phyloP scores from a whole-genome alignment of 2,113 vertebrate species.

The Urocolius indicus region DNA sequence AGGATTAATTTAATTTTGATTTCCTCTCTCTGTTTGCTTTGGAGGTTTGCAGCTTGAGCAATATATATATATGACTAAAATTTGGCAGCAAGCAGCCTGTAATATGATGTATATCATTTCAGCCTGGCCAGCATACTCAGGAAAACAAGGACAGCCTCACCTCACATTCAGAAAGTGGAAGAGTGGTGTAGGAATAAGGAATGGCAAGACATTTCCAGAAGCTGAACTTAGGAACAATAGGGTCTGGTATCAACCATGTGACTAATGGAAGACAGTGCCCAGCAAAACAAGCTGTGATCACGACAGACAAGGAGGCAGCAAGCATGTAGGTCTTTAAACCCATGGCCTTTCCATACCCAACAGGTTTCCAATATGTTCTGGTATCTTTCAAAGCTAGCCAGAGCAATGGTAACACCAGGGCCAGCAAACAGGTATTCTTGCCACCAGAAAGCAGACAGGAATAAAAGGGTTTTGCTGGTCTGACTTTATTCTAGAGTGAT shows the following conservation, averaged over 20 bases:
- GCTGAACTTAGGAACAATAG: neutral
- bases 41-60: slow-evolving; percentile 60
- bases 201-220: neutral
- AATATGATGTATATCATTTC: slow-evolving; percentile 58
- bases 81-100: slow-evolving; percentile 54
- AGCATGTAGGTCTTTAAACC: neutral
- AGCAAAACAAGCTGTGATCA: neutral
- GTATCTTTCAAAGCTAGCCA: neutral
- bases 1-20: slow-evolving; percentile 78
- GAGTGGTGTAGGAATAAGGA: neutral
- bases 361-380: neutral
- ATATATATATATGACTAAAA: slow-evolving; percentile 34
- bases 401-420: neutral
- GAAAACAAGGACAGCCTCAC: slow-evolving; percentile 40
- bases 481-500: neutral
- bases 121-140: neutral
- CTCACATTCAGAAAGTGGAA: slow-evolving; percentile 9
- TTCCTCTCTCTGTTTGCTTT: slow-evolving; percentile 75
- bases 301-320: neutral
- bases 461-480: neutral
- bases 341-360: neutral
- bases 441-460: neutral
- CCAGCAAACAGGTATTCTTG: neutral
- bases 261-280: neutral
- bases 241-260: neutral